A percentile compares a stretch with the other conserved stretches of the same genome.
These are phyloP conservation scores for Microtus oregoni DNA, from an alignment of 2,113 vertebrate species.

Conservation along the genomic window DNA sequence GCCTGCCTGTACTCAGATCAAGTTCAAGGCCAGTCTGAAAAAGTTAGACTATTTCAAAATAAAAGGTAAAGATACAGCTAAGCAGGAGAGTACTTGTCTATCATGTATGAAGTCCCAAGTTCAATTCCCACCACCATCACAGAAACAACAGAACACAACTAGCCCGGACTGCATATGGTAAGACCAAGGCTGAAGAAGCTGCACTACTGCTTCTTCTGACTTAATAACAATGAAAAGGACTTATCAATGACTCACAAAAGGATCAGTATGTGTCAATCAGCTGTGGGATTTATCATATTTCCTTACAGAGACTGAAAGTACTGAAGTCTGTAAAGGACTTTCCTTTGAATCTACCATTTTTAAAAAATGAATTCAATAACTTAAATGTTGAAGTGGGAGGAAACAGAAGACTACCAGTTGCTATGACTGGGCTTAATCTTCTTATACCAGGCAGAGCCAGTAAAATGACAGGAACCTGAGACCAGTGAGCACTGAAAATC, in stretches of 20 bases:
- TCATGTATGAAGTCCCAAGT: background rate
- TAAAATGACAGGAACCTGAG: background rate
- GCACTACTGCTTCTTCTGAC: background rate
- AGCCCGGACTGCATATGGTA: background rate
- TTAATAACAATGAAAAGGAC: background rate
- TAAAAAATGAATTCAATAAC: conserved; percentile 7
- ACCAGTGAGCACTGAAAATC: background rate
- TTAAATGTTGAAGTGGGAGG: conserved; percentile 33
- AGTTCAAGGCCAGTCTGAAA: background rate
- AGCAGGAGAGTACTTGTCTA: background rate
- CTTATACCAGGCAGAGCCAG: background rate
- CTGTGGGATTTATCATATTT: background rate
- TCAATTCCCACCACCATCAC: background rate
- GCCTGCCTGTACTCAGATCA: background rate
- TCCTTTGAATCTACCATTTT: conserved; percentile 45
- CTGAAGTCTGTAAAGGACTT: conserved; percentile 13
- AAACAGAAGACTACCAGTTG: background rate
- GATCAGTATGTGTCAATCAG: background rate
- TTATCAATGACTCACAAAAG: background rate
- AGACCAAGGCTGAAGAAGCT: background rate
- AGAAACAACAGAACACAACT: background rate
- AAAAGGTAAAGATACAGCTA: background rate
- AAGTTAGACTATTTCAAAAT: background rate
- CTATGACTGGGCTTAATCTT: background rate
- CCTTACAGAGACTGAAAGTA: background rate